Conservation (phyloP, 2,888 invertebrate species). For the Gasteruption jaculator region DNA sequence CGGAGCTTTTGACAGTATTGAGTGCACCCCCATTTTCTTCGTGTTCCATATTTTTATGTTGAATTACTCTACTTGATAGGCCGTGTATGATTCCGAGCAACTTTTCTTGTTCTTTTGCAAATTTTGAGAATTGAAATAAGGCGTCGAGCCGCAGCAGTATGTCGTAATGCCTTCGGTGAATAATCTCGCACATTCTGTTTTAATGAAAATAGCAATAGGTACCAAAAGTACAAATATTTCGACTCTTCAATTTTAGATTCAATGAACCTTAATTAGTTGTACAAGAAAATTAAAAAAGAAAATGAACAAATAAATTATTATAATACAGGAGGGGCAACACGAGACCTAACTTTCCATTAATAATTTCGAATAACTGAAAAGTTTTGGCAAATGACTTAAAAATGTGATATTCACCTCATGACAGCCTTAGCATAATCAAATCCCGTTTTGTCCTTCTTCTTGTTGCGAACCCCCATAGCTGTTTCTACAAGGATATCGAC, state of each 20-base stretch:
- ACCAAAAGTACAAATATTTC: too few relatives aligned
- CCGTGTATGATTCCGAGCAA: constrained; percentile 53
- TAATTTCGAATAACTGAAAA: too few relatives aligned
- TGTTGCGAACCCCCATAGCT: constrained; percentile 56
- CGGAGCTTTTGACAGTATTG: constrained; percentile 1
- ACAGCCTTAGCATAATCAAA: constrained; percentile 57
- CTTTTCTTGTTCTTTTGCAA: constrained; percentile 49
- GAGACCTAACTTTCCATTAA: too few relatives aligned
- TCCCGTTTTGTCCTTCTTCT: constrained; percentile 52
- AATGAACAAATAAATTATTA: not conserved
- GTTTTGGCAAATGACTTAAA: not conserved
- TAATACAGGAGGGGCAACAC: too few relatives aligned
- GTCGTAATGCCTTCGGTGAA: constrained; percentile 55
- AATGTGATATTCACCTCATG: constrained; percentile 54
- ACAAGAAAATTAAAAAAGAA: not conserved
- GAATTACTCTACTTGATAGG: constrained; percentile 51
- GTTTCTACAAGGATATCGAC: constrained; percentile 57
- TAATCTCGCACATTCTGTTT: constrained; percentile 56
- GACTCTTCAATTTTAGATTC: too few relatives aligned
- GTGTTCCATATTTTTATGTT: constrained; percentile 31
- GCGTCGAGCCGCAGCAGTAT: constrained; percentile 51
- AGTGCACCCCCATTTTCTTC: not conserved
- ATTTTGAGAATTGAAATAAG: constrained; percentile 52
- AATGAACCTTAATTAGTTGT: too few relatives aligned
- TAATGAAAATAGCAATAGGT: not conserved